Percentiles rank a stretch among this genome's conserved stretches.
Conservation (phyloP, 2,888 invertebrate species). For the Sarcophaga carnaria region DNA sequence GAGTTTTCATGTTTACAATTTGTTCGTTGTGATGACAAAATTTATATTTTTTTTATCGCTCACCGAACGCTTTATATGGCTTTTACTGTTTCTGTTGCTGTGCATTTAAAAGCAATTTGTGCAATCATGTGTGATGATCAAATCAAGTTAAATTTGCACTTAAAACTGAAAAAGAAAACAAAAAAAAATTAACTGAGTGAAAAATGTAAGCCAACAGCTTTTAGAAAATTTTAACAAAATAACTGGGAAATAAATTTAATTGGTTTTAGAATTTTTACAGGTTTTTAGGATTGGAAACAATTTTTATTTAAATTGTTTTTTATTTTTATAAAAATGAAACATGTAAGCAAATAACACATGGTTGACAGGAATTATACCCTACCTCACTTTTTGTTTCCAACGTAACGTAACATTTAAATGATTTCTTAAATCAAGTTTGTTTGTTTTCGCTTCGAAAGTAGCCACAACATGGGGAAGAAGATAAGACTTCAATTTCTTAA, state of each 20-base stretch:
- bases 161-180: background rate
- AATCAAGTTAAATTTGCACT: constrained; percentile 4
- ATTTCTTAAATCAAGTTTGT: too few relatives aligned
- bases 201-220: background rate
- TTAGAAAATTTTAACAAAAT: background rate
- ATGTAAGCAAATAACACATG: too few relatives aligned
- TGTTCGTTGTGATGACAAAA: background rate
- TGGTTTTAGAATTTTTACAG: background rate
- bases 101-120: constrained; percentile 25
- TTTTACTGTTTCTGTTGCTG: background rate
- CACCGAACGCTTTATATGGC: background rate
- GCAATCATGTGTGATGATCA: constrained; percentile 27
- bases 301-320: too few relatives aligned
- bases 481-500: too few relatives aligned
- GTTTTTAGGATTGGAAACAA: too few relatives aligned
- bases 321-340: too few relatives aligned
- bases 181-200: background rate
- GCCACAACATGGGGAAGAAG: too few relatives aligned
- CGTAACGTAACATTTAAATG: too few relatives aligned
- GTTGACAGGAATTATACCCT: too few relatives aligned
- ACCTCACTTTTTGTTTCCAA: too few relatives aligned
- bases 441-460: too few relatives aligned
- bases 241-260: background rate
- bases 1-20: background rate
- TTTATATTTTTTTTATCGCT: too few relatives aligned